Base-by-base conservation (phyloP, 2,113 vertebrate genomes). In the Melanostigma gelatinosum region DNA sequence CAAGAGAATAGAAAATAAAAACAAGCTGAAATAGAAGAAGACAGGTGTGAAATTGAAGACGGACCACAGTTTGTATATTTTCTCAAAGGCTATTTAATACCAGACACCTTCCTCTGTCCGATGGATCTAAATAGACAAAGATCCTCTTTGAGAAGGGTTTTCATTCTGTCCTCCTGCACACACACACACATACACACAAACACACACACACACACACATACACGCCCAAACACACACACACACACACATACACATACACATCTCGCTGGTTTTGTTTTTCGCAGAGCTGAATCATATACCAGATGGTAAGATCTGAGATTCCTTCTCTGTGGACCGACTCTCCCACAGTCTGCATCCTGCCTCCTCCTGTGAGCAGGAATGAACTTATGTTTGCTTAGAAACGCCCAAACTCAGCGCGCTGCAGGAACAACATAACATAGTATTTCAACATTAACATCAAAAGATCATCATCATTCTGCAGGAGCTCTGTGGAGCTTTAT, bases 311-410 rank as follows among this genome's bases (percentile, higher is more conserved):
- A 40, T 38, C 20, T 42, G 36, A 55, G 32, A 40, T 9, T 16
- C 9, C 63, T 38, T 57, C 12, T n/a, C 52, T 64, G 20, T 50
- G 66, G 54, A 52, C 18, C 48, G 85, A 61, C 77, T 87, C 82
- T 89, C 57, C 67, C 79, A 70, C 82, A 61, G 67, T 64, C 85
- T 82, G 82, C 10, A 75, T 90, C 89, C 84, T 82, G 75, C 74
- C 79, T 66, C 68, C 64, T 72, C 24, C 61, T 22, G 1, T 8
- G 38, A 69, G 61, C 46, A 76, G 84, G 62, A 87, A 69, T 77
- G 63, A 61, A 40, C 29, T 42, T 1, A 0, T 84, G 84, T 86
- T 83, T 57, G 64, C 78, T 77, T 57, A 75, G 6, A 6, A 63
- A 81, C 74, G 29, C 57, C 75, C 79, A 48, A 27, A 1, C 9